Evolutionary conservation across 1,140 invertebrate species (phyloP), one percentile per base, ranked within the genome.

Genomic region (Pogonognathellus flavescens): DNA sequence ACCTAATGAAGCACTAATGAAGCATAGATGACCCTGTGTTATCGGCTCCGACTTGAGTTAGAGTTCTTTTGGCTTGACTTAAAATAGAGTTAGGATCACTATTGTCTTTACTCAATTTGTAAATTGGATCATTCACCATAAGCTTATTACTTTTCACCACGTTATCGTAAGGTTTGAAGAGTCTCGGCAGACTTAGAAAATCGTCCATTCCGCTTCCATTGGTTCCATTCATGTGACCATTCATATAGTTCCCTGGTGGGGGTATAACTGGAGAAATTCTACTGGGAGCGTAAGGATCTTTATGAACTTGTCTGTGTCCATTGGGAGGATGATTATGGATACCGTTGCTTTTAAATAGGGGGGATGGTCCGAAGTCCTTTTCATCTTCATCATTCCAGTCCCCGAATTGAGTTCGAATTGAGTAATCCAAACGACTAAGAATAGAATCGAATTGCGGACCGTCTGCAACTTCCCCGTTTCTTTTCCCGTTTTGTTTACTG

Each of bases 11-110:
- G 13, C 1, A 25, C 25, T 66, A 66, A 66, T 66, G 62, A 13
- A 13, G 25, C 22, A 66, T 66, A 66, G 62, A 31, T 25, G 62
- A 66, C 0, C 18, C 10, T 66, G 62, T 25, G 0, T 10, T 4
- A 14, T 76, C 55, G 0, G 72, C n/a, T 49, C 84, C 80, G 9
- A 86, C 50, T 83, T 86, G 80, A 14, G 85, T 83, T 55, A 86
- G 50, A 70, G 85, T 86, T 57, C 81, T 13, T 86, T 86, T 86
- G 76, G 85, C 85, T 80, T 86, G 72, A 80, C 85, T 86, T 31
- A 86, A 53, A 31, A 86, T 86, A 22, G 85, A 86, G n/a, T 86
- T 83, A 1, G 85, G 81, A 80, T 86, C 85, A 52, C 80, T 50
- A 80, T 86, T 86, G 31, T 86, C 85, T 52, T 83, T 83, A 66